Percentiles rank a stretch among this genome's conserved stretches.
Conservation (phyloP, 2,888 invertebrate genomes). For the Macrosiphum euphorbiae region DNA sequence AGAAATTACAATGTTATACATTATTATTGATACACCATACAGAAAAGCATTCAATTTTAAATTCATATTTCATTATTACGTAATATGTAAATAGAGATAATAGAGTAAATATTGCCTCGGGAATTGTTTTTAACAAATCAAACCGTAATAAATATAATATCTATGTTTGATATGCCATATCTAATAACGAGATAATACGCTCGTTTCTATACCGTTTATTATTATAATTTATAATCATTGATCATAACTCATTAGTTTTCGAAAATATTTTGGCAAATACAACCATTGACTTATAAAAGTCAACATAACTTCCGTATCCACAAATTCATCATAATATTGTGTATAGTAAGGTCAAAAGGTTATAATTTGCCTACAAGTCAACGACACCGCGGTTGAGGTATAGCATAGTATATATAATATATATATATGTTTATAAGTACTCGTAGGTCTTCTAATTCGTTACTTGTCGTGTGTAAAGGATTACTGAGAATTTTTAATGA, state of each 20-base stretch:
- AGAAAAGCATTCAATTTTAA: not conserved
- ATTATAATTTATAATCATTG: not conserved
- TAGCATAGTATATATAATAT: not conserved
- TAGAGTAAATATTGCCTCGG: not conserved
- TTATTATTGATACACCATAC: not conserved
- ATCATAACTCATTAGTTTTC: not conserved
- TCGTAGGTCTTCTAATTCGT: conserved; percentile 46
- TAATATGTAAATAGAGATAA: not conserved
- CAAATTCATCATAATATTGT: not conserved
- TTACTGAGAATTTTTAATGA: conserved; percentile 35
- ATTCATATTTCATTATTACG: not conserved
- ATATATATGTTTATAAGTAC: not conserved
- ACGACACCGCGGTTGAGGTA: not conserved
- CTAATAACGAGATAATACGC: not conserved
- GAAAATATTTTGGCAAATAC: not conserved
- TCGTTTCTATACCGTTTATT: not conserved
- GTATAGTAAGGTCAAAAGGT: conserved; percentile 19
- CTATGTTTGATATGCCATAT: not conserved
- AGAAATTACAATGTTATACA: conserved; percentile 68
- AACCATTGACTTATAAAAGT: not conserved
- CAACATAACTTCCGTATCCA: not conserved
- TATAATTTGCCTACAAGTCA: conserved; percentile 13
- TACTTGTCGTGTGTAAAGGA: conserved; percentile 28
- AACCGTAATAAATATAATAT: not conserved
- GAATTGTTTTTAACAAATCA: not conserved